Percentiles rank a stretch among this genome's conserved stretches.
These are phyloP conservation scores for Parapsyche elsis DNA, from an alignment of 1,140 invertebrate species.

Conservation along the genomic window DNA sequence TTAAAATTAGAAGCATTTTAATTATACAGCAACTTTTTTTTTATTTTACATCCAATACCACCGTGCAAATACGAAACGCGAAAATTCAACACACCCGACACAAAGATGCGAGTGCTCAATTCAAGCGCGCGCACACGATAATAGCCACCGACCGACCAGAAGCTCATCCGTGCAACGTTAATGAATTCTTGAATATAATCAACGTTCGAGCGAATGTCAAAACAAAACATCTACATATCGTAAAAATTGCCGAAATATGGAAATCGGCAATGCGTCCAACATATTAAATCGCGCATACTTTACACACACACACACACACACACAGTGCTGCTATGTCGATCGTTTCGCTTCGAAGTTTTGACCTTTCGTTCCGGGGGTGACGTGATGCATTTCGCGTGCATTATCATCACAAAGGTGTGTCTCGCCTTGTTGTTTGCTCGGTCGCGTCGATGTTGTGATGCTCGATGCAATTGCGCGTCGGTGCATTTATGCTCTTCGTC, in stretches of 20 bases:
- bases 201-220: conserved; percentile 11
- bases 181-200: conserved; percentile 26
- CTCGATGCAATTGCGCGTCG: conserved; percentile 9
- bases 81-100: not conserved
- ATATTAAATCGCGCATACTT: no score
- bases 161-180: conserved; percentile 11
- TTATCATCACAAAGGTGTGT: no score
- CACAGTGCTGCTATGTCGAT: no score
- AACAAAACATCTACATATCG: not conserved
- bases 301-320: no score
- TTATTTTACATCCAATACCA: not conserved
- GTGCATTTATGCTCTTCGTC: not conserved
- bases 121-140: no score
- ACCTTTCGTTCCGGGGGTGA: no score
- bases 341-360: no score
- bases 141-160: not conserved
- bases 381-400: no score
- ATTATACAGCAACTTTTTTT: not conserved
- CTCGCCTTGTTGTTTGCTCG: not conserved
- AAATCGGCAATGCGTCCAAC: not conserved
- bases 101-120: no score
- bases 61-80: not conserved
- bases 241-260: conserved; percentile 21
- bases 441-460: not conserved
- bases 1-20: conserved; percentile 20